phyloP scores from a whole-genome alignment of 2,113 vertebrate species.

The Centropus bengalensis region DNA sequence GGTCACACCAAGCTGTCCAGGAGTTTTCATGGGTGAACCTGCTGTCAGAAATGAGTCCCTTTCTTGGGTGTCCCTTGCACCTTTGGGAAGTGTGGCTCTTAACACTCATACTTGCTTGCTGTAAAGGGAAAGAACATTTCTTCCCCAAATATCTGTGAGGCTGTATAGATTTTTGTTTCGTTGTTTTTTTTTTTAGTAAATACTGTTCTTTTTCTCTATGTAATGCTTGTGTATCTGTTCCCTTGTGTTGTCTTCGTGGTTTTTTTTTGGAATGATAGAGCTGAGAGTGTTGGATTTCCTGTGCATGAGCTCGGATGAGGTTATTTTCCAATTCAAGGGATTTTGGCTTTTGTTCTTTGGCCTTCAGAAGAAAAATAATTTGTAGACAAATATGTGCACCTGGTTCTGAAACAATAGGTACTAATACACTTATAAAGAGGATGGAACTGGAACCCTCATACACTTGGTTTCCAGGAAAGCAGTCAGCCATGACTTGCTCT shows the following conservation, averaged over 20 bases:
- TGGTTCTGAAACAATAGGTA: constrained; percentile 69
- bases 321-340: constrained; percentile 20
- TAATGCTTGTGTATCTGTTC: background rate
- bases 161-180: background rate
- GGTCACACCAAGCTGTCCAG: background rate
- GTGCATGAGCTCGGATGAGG: constrained; percentile 24
- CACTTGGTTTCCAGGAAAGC: constrained; percentile 59
- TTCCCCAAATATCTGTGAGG: background rate
- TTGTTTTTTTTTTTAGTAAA: background rate
- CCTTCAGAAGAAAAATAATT: constrained; percentile 64
- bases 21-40: background rate
- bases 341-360: constrained; percentile 59
- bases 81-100: background rate
- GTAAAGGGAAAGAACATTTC: background rate
- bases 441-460: constrained; percentile 32
- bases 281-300: constrained; percentile 43
- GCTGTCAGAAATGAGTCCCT: background rate
- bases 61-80: background rate
- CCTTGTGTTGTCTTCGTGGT: background rate
- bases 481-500: background rate
- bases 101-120: background rate
- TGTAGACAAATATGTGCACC: constrained; percentile 67
- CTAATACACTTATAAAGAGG: constrained; percentile 12
- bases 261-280: background rate
- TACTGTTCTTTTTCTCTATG: background rate